Evolutionary conservation across 2,113 vertebrate species (phyloP).

Genomic region (Cynopterus brachyotis): DNA sequence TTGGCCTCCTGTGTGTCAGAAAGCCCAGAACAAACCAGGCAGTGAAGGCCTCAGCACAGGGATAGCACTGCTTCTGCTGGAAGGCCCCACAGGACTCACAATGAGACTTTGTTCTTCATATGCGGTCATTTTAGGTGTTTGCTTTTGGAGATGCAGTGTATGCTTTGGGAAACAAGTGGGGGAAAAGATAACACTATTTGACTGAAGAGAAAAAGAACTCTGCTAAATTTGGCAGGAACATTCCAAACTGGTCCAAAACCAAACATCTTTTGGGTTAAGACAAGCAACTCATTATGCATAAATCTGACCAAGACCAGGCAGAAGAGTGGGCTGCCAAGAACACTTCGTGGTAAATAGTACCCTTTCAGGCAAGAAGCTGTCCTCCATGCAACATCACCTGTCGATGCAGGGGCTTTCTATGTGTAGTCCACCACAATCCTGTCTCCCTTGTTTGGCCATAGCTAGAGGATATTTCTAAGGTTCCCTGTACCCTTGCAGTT

Average conservation of each 20-base stretch:
- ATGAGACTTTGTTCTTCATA: neutral
- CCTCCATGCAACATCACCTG: neutral
- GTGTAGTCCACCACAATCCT: neutral
- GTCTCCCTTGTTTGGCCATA: neutral
- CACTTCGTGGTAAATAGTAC: neutral
- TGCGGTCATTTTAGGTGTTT: neutral
- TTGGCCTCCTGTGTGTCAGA: constrained; percentile 90
- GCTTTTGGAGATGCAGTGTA: neutral
- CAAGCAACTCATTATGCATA: neutral
- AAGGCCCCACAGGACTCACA: neutral
- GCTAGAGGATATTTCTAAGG: neutral
- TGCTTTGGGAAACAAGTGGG: neutral
- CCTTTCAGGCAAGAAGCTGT: neutral
- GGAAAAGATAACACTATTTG: neutral
- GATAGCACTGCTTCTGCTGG: neutral
- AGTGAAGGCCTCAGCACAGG: neutral
- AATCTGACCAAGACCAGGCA: neutral
- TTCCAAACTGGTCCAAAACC: neutral
- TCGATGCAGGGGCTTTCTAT: neutral
- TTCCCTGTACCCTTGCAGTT: neutral
- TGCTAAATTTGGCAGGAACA: neutral
- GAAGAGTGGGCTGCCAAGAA: neutral
- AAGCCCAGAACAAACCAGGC: neutral
- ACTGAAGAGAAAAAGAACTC: neutral
- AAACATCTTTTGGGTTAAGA: neutral